Conservation (phyloP, 2,797 vertebrate genomes). For the Mareca strepera region DNA sequence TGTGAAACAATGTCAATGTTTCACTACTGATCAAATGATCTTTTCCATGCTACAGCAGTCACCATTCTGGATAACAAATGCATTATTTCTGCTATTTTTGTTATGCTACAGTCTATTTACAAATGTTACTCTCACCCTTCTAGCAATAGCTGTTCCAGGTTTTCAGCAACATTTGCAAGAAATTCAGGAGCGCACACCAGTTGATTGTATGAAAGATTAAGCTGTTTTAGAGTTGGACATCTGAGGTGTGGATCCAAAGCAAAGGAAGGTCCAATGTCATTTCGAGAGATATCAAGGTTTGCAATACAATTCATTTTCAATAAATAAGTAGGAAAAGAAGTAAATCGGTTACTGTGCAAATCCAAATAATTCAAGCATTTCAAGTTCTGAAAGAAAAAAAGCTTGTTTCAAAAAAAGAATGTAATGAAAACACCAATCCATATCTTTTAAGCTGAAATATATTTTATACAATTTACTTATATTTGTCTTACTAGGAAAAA, state of each 20-base stretch:
- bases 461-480: background rate
- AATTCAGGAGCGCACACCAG: constrained; percentile 81
- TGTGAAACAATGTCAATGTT: background rate
- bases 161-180: constrained; percentile 75
- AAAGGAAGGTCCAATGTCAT: constrained; percentile 86
- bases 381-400: constrained; percentile 82
- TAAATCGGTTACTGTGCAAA: constrained; percentile 90
- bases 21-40: background rate
- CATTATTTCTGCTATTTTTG: background rate
- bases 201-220: constrained; percentile 93
- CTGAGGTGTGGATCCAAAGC: constrained; percentile 73
- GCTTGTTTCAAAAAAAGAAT: background rate
- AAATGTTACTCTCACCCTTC: constrained; percentile 85
- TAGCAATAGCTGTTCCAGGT: constrained; percentile 87
- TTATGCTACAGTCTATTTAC: background rate
- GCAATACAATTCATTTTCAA: constrained; percentile 85
- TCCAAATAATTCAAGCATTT: constrained; percentile 89
- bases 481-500: background rate
- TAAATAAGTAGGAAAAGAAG: constrained; percentile 83
- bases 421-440: background rate
- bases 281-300: constrained; percentile 89
- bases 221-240: constrained; percentile 85
- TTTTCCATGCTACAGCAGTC: background rate
- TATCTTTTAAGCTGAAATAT: background rate
- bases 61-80: background rate